Evolutionary conservation across 2,888 invertebrate genomes (phyloP).

Genomic region (Barypeithes pellucidus): DNA sequence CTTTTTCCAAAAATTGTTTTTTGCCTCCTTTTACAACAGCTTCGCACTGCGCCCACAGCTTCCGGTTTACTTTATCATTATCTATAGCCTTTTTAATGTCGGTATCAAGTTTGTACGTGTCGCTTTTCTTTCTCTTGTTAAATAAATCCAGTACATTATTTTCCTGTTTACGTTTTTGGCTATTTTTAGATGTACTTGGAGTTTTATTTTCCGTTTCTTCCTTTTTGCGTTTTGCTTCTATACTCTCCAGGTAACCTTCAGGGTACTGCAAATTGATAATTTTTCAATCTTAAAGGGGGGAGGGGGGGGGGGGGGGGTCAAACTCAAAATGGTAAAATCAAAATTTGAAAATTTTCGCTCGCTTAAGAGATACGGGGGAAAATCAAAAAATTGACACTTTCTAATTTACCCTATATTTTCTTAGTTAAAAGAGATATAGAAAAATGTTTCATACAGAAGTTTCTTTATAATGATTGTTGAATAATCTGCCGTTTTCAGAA

Average conservation of each 20-base stretch:
- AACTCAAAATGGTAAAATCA: no score
- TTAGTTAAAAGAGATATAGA: no score
- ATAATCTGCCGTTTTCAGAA: no score
- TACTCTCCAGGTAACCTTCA: constrained; percentile 80
- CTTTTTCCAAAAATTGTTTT: constrained; percentile 76
- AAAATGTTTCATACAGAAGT: no score
- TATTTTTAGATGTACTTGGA: constrained; percentile 57
- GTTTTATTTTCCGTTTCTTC: constrained; percentile 60
- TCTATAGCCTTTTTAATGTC: constrained; percentile 70
- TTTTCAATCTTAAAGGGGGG: no score
- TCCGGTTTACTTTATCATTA: constrained; percentile 76
- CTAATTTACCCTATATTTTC: no score
- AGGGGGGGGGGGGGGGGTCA: no score
- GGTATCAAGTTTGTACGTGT: constrained; percentile 63
- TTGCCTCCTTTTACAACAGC: constrained; percentile 72
- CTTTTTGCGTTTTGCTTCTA: constrained; percentile 67
- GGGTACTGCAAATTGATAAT: constrained; percentile 72
- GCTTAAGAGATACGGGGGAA: no score
- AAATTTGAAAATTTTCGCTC: no score
- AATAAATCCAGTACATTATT: constrained; percentile 48
- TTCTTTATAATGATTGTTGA: no score
- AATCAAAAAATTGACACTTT: no score
- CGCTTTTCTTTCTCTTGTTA: constrained; percentile 68
- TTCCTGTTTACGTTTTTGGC: constrained; percentile 52
- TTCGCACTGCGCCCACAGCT: constrained; percentile 80